Evolutionary conservation across 2,113 vertebrate species (phyloP).

Genomic region (Indicator indicator): DNA sequence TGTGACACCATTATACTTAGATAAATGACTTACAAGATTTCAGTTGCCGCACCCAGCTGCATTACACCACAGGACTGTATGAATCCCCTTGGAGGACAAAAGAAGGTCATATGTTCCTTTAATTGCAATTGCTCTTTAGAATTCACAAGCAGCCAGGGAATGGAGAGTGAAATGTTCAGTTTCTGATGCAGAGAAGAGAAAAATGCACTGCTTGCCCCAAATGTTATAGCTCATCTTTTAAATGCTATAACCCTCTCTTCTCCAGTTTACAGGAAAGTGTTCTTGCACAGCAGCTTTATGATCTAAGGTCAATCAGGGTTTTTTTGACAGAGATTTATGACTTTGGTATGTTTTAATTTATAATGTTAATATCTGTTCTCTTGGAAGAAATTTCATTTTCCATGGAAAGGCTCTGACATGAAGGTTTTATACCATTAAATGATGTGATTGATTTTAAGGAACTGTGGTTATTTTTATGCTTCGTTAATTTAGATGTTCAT

Average conservation of each 20-base stretch:
- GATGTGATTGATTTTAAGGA: background rate
- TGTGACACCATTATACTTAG: background rate
- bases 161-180: background rate
- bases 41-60: background rate
- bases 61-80: background rate
- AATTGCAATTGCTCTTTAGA: constrained; percentile 12
- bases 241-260: background rate
- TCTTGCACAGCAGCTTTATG: background rate
- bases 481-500: background rate
- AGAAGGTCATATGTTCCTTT: background rate
- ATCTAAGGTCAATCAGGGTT: background rate
- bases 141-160: background rate
- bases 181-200: background rate
- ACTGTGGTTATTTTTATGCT: background rate
- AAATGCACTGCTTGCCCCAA: background rate
- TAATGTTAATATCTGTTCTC: background rate
- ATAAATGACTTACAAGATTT: background rate
- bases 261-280: background rate
- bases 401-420: background rate
- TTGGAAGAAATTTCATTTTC: background rate
- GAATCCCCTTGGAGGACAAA: background rate
- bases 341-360: background rate
- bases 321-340: background rate
- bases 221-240: background rate
- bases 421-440: background rate